These are phyloP conservation scores for Triops longicaudatus DNA, from an alignment of 1,140 invertebrate species.

Conservation along the genomic window DNA sequence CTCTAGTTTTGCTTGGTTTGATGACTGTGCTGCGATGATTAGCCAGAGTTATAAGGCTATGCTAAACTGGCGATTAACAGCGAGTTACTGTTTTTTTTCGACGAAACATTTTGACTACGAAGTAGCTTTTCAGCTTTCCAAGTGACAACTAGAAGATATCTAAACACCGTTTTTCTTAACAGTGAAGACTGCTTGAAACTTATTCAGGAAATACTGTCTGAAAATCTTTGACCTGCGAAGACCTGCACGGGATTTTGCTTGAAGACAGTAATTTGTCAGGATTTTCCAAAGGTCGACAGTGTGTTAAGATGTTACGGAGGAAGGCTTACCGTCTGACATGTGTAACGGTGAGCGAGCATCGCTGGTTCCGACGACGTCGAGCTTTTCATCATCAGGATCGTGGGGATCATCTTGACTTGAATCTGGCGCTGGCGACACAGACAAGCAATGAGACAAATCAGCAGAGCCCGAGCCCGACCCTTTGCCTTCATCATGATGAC, in stretches of 20 bases:
- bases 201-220: too few relatives aligned
- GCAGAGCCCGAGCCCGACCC: slow-evolving; percentile 20
- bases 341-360: slow-evolving; percentile 32
- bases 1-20: too few relatives aligned
- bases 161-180: too few relatives aligned
- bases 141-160: too few relatives aligned
- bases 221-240: too few relatives aligned
- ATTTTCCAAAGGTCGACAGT: background rate
- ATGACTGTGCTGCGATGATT: too few relatives aligned
- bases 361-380: slow-evolving; percentile 76
- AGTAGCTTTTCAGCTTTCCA: too few relatives aligned
- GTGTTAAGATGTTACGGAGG: background rate
- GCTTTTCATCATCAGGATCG: slow-evolving; percentile 72
- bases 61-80: too few relatives aligned
- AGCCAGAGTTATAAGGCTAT: too few relatives aligned
- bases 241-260: background rate
- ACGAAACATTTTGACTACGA: too few relatives aligned
- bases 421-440: slow-evolving; percentile 37
- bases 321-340: slow-evolving; percentile 28
- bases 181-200: too few relatives aligned
- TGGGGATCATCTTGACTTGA: slow-evolving; percentile 43
- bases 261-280: background rate
- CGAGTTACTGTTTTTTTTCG: too few relatives aligned
- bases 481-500: slow-evolving; percentile 38
- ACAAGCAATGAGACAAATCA: slow-evolving; percentile 34